Percentiles rank a stretch among this genome's conserved stretches.
Conservation (phyloP, 2,113 vertebrate species). For the Phalacrocorax aristotelis region DNA sequence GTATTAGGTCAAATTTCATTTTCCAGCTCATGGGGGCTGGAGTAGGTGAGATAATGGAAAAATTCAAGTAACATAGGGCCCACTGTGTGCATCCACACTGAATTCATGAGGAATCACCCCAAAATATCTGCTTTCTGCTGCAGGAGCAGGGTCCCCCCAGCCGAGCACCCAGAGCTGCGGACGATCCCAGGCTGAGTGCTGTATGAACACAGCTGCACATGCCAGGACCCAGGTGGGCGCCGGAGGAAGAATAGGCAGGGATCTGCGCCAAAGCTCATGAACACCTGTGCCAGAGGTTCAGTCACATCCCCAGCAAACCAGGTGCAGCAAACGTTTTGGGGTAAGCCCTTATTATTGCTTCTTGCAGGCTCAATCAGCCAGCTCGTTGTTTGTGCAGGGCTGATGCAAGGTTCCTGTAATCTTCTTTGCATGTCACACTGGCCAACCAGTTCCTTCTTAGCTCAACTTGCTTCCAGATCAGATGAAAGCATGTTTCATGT, state of each 20-base stretch:
- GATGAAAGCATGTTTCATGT: neutral
- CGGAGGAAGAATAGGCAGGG: neutral
- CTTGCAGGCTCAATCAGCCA: neutral
- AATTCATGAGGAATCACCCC: neutral
- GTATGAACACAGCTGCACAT: fast-evolving
- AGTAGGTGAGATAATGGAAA: neutral
- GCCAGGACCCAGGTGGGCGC: fast-evolving
- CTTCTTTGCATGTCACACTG: neutral
- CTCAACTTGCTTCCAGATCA: neutral
- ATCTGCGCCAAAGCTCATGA: neutral
- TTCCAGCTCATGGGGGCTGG: neutral
- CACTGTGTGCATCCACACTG: no score
- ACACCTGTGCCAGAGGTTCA: neutral
- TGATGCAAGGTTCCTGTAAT: neutral
- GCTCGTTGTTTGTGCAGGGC: neutral
- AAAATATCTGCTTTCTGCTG: neutral
- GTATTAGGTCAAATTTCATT: neutral
- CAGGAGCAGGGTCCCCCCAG: neutral
- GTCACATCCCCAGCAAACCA: neutral
- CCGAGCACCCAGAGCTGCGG: neutral
- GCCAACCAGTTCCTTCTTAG: neutral
- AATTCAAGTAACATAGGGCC: neutral
- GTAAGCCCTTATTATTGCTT: neutral
- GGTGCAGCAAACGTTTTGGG: neutral
- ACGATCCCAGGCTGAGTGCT: neutral